These are phyloP conservation scores for Tachyglossus aculeatus DNA, from an alignment of 2,797 vertebrate genomes.

Conservation along the genomic window DNA sequence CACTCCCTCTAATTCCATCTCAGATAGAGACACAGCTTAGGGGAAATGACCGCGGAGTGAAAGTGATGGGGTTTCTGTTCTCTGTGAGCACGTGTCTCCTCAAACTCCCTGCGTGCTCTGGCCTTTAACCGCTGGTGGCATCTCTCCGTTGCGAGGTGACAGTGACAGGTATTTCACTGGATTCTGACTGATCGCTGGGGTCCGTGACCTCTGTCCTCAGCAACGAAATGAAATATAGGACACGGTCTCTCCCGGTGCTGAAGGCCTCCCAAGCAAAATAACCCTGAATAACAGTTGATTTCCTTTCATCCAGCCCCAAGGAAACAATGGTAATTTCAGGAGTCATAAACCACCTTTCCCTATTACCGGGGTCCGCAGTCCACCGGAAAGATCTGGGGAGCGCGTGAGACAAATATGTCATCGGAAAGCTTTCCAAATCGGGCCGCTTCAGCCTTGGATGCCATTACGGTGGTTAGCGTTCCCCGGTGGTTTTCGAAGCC, in stretches of 20 bases:
- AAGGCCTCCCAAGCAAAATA: constrained; percentile 28
- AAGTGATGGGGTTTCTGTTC: constrained; percentile 52
- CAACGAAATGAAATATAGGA: constrained; percentile 46
- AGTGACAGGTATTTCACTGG: constrained; percentile 76
- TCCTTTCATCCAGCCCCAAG: constrained; percentile 16
- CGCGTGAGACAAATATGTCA: neutral
- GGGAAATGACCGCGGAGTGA: constrained; percentile 54
- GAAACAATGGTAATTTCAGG: constrained; percentile 1
- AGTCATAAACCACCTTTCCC: neutral
- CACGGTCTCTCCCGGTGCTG: constrained; percentile 13
- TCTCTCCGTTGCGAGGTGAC: constrained; percentile 84
- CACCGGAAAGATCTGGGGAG: neutral
- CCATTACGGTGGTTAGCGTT: too few species aligned
- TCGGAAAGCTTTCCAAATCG: neutral
- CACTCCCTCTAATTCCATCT: constrained; percentile 38
- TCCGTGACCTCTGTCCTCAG: constrained; percentile 76
- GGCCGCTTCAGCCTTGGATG: too few species aligned
- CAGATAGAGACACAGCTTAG: constrained; percentile 38
- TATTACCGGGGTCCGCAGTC: neutral
- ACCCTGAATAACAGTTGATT: constrained; percentile 18
- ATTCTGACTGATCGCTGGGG: constrained; percentile 69
- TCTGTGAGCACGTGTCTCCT: constrained; percentile 66
- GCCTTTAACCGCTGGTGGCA: constrained; percentile 83
- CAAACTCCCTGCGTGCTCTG: constrained; percentile 67
- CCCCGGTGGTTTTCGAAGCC: too few species aligned